Percentiles rank a stretch among this genome's conserved stretches.
These are phyloP conservation scores for Acanthurus tractus DNA, from an alignment of 2,797 vertebrate genomes.

Conservation along the genomic window DNA sequence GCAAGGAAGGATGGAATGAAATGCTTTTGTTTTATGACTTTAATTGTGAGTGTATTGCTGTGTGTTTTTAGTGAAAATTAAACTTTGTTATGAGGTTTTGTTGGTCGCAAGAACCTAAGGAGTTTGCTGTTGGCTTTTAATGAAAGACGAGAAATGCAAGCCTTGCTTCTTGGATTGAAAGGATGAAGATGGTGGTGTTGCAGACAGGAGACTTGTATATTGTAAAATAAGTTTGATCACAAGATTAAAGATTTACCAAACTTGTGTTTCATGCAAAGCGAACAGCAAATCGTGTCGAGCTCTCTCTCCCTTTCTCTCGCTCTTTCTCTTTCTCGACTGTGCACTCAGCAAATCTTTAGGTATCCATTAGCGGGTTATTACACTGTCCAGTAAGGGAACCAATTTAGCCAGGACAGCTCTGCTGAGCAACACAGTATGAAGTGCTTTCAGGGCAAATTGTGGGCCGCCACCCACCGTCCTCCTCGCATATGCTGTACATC, in stretches of 20 bases:
- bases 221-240: neutral
- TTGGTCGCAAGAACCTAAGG: neutral
- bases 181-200: neutral
- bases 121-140: neutral
- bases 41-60: neutral
- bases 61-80: neutral
- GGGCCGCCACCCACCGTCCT: conserved; percentile 42
- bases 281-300: conserved; percentile 35
- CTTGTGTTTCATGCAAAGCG: conserved; percentile 26
- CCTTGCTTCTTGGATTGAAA: neutral
- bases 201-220: neutral
- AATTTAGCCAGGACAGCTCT: conserved; percentile 80
- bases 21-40: neutral
- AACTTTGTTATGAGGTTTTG: neutral
- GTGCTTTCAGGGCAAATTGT: conserved; percentile 83
- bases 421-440: conserved; percentile 81
- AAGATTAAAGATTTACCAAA: conserved; percentile 11
- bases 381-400: conserved; percentile 75
- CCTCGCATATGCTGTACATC: conserved; percentile 71
- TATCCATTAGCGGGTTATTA: conserved; percentile 84
- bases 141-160: neutral
- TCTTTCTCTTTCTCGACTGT: conserved; percentile 51
- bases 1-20: neutral
- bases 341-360: conserved; percentile 78
- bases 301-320: conserved; percentile 21